Evolutionary conservation across 2,113 vertebrate genomes (phyloP).

Genomic region (Nesogale talazaci): DNA sequence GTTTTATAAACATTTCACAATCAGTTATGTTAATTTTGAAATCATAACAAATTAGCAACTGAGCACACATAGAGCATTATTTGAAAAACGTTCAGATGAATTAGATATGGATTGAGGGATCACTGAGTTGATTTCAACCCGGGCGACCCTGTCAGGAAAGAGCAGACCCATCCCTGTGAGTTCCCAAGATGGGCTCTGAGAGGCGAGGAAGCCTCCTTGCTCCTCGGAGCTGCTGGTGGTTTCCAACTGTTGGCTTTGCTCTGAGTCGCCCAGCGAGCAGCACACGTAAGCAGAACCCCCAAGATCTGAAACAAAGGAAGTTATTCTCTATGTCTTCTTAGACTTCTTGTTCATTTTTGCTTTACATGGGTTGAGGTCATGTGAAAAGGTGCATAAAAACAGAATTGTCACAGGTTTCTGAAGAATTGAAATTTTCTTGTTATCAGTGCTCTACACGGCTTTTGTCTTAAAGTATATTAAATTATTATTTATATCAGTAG

Average conservation of each 20-base stretch:
- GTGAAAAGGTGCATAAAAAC: neutral
- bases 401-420: neutral
- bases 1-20: neutral
- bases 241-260: too few relatives aligned
- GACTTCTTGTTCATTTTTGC: neutral
- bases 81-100: neutral
- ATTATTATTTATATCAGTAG: neutral
- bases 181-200: too few relatives aligned
- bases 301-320: neutral
- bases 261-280: too few relatives aligned
- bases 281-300: neutral
- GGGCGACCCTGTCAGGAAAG: too few relatives aligned
- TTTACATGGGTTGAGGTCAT: too few relatives aligned
- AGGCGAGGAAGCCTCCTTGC: too few relatives aligned
- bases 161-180: too few relatives aligned
- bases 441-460: neutral
- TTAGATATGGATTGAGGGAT: too few relatives aligned
- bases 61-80: neutral
- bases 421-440: neutral
- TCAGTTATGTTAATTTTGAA: neutral
- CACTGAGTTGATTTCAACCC: too few relatives aligned
- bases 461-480: neutral
- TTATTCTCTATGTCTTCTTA: neutral
- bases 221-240: too few relatives aligned
- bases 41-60: neutral